A percentile compares a stretch with the other conserved stretches of the same genome.
phyloP scores from a whole-genome alignment of 2,113 vertebrate species.

The Solea solea region DNA sequence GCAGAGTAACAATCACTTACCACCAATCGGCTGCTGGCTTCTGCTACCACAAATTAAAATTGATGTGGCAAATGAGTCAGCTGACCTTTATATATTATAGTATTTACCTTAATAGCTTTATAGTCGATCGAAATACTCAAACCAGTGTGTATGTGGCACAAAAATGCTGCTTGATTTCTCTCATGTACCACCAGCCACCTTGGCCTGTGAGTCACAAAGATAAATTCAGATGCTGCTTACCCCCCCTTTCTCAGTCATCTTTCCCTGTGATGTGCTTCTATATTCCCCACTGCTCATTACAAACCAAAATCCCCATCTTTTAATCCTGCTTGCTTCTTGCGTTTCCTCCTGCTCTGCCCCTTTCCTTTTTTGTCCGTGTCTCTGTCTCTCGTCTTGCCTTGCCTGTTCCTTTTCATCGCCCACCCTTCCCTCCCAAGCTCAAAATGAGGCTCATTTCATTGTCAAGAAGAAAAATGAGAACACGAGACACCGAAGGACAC shows the following conservation, averaged over 20 bases:
- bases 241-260: not conserved
- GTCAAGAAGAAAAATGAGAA: constrained; percentile 64
- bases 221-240: not conserved
- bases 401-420: constrained; percentile 34
- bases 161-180: too few species aligned
- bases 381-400: constrained; percentile 17
- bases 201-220: too few species aligned
- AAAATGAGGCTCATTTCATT: constrained; percentile 54
- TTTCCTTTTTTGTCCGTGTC: constrained; percentile 23
- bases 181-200: too few species aligned
- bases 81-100: too few species aligned
- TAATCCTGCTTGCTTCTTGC: not conserved
- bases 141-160: too few species aligned
- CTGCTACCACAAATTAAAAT: too few species aligned
- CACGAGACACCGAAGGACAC: constrained; percentile 44
- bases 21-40: too few species aligned
- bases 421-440: constrained; percentile 20
- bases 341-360: not conserved
- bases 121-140: too few species aligned
- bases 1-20: too few species aligned
- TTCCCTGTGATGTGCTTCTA: not conserved
- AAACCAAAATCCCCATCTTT: constrained; percentile 1
- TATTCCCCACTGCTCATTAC: constrained; percentile 11
- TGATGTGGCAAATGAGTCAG: too few species aligned
- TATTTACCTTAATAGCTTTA: too few species aligned